phyloP scores from a whole-genome alignment of 2,888 invertebrate species.

The Bembecia ichneumoniformis region DNA sequence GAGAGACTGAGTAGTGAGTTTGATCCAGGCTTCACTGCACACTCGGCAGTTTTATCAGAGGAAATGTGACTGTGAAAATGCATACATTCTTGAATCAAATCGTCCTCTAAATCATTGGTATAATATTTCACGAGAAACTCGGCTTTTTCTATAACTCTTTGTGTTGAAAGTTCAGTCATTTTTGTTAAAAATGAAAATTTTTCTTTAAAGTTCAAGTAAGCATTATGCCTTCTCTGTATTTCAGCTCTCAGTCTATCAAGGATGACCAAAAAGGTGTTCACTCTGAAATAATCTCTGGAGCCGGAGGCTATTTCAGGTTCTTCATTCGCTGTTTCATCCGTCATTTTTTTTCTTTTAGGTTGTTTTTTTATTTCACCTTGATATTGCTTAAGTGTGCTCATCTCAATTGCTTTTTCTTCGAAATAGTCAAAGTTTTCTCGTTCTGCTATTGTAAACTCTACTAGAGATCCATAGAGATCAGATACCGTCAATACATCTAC shows the following conservation, averaged over 20 bases:
- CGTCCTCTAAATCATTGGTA: conserved; percentile 8
- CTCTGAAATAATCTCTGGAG: conserved; percentile 2
- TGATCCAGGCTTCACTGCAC: conserved; percentile 3
- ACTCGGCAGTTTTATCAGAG: conserved; percentile 7
- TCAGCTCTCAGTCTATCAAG: conserved; percentile 5
- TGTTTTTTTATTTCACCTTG: conserved; percentile 5
- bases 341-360: conserved; percentile 9
- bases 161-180: conserved; percentile 8
- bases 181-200: conserved; percentile 10
- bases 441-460: conserved; percentile 3
- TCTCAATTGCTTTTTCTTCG: conserved; percentile 3
- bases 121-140: conserved; percentile 5
- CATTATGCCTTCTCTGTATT: conserved; percentile 6
- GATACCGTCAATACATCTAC: conserved; percentile 4
- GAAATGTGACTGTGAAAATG: conserved; percentile 10
- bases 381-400: conserved; percentile 3
- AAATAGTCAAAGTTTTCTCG: conserved; percentile 5
- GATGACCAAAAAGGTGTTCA: conserved; percentile 7
- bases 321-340: conserved; percentile 7
- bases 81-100: conserved; percentile 7
- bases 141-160: conserved; percentile 8
- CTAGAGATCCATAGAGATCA: conserved; percentile 7
- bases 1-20: conserved; percentile 7
- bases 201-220: conserved; percentile 7
- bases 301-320: background rate